A percentile compares a stretch with the other conserved stretches of the same genome.
Conservation (phyloP, 2,888 invertebrate genomes). For the Ptilodon capucinus region DNA sequence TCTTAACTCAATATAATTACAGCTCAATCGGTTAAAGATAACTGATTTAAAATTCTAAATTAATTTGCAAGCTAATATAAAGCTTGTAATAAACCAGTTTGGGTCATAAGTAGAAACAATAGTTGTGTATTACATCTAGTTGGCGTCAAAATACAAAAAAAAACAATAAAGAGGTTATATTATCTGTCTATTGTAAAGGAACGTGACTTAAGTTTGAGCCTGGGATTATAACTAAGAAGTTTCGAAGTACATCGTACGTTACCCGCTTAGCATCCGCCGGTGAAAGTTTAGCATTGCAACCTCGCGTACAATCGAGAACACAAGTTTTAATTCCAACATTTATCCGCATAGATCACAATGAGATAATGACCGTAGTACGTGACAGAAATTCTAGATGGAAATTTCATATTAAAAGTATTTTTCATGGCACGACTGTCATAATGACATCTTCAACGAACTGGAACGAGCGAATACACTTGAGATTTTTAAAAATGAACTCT, state of each 20-base stretch:
- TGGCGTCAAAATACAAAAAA: no score
- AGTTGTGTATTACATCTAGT: no score
- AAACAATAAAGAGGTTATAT: no score
- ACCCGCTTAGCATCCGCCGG: constrained; percentile 5
- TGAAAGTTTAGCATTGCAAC: constrained; percentile 10
- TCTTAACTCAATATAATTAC: no score
- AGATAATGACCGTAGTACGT: neutral
- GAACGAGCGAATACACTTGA: no score
- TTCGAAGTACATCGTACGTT: constrained; percentile 2
- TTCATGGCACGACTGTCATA: neutral
- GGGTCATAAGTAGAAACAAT: no score
- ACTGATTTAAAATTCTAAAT: no score
- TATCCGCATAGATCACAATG: constrained; percentile 10
- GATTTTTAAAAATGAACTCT: no score
- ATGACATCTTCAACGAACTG: neutral
- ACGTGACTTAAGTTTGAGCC: neutral
- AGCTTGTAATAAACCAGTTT: no score
- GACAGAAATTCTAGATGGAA: neutral
- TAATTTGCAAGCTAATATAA: no score
- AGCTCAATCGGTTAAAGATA: no score
- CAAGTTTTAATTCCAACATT: constrained; percentile 25
- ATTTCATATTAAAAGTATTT: neutral
- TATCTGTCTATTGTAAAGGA: no score
- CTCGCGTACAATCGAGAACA: constrained; percentile 7
- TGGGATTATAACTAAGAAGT: constrained; percentile 2